Evolutionary conservation across 2,797 vertebrate species (phyloP).

Genomic region (Megalops cyprinoides): DNA sequence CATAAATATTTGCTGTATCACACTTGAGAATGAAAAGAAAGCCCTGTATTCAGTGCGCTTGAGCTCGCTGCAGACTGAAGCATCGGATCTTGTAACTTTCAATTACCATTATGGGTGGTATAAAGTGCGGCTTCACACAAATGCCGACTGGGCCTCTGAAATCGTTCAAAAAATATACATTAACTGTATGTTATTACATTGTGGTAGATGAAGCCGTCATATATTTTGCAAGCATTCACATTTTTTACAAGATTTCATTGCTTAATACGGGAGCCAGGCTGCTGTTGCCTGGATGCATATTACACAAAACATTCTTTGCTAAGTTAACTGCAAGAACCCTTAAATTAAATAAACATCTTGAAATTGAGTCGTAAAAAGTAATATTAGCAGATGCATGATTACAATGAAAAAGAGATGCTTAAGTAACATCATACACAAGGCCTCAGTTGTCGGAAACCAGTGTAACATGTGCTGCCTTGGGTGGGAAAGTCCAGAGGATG

Average conservation of each 20-base stretch:
- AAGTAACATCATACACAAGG: slow-evolving; percentile 9
- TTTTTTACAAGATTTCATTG: too few relatives aligned
- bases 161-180: neutral
- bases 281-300: too few relatives aligned
- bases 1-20: slow-evolving; percentile 71
- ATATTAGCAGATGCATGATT: neutral
- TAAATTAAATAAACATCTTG: neutral
- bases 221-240: neutral
- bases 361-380: neutral
- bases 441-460: neutral
- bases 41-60: slow-evolving; percentile 55
- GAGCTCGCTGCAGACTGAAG: neutral
- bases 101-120: neutral
- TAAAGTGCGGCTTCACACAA: neutral
- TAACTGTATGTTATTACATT: neutral
- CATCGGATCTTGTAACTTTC: neutral
- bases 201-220: neutral
- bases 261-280: too few relatives aligned
- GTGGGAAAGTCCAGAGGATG: neutral
- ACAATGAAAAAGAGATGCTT: neutral
- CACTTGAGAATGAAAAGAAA: slow-evolving; percentile 65
- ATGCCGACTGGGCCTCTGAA: neutral
- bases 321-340: too few relatives aligned
- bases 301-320: neutral
- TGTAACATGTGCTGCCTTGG: slow-evolving; percentile 22